Evolutionary conservation across 30 jellyfish, hydroid and myxozoan species (phyloP).

Genomic region (Phacellophora camtschatica): DNA sequence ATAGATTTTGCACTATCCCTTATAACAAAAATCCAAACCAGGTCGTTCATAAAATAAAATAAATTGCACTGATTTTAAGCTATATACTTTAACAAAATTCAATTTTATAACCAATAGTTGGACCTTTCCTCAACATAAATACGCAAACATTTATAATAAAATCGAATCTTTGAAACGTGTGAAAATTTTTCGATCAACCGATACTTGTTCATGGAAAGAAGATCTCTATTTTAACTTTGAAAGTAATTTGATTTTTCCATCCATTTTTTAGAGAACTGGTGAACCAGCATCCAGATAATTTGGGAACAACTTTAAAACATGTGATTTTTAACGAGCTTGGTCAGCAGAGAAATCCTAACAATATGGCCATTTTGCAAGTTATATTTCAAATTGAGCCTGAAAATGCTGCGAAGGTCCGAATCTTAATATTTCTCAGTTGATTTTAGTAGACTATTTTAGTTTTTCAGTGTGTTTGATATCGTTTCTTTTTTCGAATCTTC

Average conservation of each 20-base stretch:
- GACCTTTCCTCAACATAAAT: background rate
- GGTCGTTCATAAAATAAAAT: no score
- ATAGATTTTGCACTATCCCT: no score
- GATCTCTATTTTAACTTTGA: no score
- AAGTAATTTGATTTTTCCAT: background rate
- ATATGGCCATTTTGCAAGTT: constrained; percentile 82
- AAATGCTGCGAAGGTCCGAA: constrained; percentile 81
- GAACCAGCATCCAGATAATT: constrained; percentile 86
- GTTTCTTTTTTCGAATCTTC: no score
- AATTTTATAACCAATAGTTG: no score
- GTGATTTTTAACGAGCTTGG: constrained; percentile 83
- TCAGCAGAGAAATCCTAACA: constrained; percentile 92
- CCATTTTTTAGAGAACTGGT: constrained; percentile 77
- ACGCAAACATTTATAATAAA: no score
- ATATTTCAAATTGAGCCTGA: constrained; percentile 89
- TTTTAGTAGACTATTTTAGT: background rate
- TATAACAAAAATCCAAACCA: no score
- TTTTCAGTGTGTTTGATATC: background rate
- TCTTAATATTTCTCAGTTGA: background rate
- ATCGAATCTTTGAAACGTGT: no score
- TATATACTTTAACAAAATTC: no score
- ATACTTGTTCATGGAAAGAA: no score
- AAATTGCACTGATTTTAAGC: no score
- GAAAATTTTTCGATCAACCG: no score
- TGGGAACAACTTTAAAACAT: constrained; percentile 82